Percentiles rank a stretch among this genome's conserved stretches.
Conservation (phyloP, 2,888 invertebrate species). For the Caenorhabditis doughertyi region DNA sequence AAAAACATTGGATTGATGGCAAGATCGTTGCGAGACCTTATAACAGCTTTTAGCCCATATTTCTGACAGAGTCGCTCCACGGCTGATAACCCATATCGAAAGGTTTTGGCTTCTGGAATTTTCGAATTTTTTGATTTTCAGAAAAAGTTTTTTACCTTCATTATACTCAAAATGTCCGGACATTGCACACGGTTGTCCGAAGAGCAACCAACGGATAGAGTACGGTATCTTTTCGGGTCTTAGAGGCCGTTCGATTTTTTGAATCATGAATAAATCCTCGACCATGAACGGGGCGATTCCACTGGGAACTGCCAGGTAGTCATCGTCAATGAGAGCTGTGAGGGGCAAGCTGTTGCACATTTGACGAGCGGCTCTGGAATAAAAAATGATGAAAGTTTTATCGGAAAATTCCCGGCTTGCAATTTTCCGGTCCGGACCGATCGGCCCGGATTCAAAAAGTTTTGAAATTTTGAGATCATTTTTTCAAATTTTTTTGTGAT, state of each 20-base stretch:
- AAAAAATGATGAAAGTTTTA: background rate
- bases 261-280: constrained; percentile 4
- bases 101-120: background rate
- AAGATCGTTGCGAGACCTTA: constrained; percentile 31
- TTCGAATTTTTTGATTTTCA: background rate
- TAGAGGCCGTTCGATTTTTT: constrained; percentile 15
- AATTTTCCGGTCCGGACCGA: no score
- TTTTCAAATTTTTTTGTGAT: no score
- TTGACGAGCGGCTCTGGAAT: constrained; percentile 38
- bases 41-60: constrained; percentile 3
- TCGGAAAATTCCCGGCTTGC: no score
- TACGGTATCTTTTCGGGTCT: constrained; percentile 9
- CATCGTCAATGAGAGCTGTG: background rate
- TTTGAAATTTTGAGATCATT: no score
- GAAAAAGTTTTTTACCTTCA: background rate
- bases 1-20: constrained; percentile 33
- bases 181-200: constrained; percentile 33
- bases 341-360: constrained; percentile 41
- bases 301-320: constrained; percentile 33
- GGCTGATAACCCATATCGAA: constrained; percentile 29
- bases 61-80: constrained; percentile 21
- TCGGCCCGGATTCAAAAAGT: no score
- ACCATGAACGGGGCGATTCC: constrained; percentile 33
- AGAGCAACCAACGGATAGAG: constrained; percentile 5
- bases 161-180: constrained; percentile 19